Evolutionary conservation across 2,113 vertebrate species (phyloP), one percentile per base, ranked within the genome.

Genomic region (Aldabrachelys gigantea): DNA sequence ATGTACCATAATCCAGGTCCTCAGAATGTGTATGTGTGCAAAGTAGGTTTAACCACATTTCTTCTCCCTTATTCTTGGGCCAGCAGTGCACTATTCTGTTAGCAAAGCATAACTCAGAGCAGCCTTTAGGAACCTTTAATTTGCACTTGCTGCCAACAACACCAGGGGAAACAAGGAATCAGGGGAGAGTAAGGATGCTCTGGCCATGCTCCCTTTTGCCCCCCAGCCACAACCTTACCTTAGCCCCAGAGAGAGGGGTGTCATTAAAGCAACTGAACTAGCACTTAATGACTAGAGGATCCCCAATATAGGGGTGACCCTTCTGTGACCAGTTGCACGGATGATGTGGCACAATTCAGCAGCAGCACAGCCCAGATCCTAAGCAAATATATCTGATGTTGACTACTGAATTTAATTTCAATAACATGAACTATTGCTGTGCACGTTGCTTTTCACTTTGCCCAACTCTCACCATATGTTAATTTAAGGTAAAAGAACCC

Each of bases 61-160:
- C 25, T 80, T 31, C 38, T 35, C 78, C 19, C 22, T 52, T 84
- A 16, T 90, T 89, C 88, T 86, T 35, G 86, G 35, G 83, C 29
- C 85, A 91, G 21, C 11, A 10, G 12, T 4, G 6, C 65, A 93
- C 80, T 25, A 57, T 76, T 11, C 22, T 4, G 10, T 78, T 82
- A 35, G 13, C 85, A 25, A 94, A 14, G 19, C 57, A 95, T 24
- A 76, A 84, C 82, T 56, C 38, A 79, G 57, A 87, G 79, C 44
- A 57, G 50, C 80, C 88, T 96, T 89, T 75, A 85, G 52, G 25
- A 41, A 88, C 25, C 72, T 12, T 75, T 65, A 80, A 44, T 22
- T 87, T 31, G 6, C n/a, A 78, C 29, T 1, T 80, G n/a, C 8
- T 84, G 13, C 5, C 0, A 1, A 82, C 21, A 87, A 8, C 81